phyloP scores from a whole-genome alignment of 2,888 invertebrate genomes.

The Chrysolina oricalcia region DNA sequence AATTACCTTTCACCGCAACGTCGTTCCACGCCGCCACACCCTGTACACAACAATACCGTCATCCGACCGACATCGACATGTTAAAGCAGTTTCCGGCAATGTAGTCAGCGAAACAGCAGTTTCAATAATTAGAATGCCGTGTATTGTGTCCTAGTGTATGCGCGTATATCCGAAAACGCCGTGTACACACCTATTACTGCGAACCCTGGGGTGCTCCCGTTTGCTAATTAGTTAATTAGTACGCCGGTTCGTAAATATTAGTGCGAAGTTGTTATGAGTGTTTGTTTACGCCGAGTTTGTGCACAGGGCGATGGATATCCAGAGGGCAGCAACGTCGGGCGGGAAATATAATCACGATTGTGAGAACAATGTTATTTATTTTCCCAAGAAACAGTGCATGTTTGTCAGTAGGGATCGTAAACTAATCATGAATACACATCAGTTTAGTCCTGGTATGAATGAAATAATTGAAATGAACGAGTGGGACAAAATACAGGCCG shows the following conservation, averaged over 20 bases:
- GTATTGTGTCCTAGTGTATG: neutral
- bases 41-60: conserved; percentile 20
- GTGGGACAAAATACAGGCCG: too few species aligned
- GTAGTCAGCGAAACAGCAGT: conserved; percentile 1
- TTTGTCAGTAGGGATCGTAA: too few species aligned
- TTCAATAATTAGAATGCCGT: conserved; percentile 1
- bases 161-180: neutral
- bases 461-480: too few species aligned
- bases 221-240: conserved; percentile 15
- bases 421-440: too few species aligned
- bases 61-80: conserved; percentile 12
- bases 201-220: conserved; percentile 17
- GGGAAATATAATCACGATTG: neutral
- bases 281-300: neutral
- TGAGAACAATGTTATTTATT: too few species aligned
- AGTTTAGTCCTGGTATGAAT: too few species aligned
- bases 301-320: conserved; percentile 3
- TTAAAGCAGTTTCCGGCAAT: conserved; percentile 22
- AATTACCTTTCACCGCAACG: conserved; percentile 10
- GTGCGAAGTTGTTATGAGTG: conserved; percentile 12
- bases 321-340: neutral
- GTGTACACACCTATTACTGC: conserved; percentile 7
- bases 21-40: conserved; percentile 2
- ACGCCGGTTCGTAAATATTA: conserved; percentile 12
- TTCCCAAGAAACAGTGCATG: too few species aligned